Base-by-base conservation (phyloP, 2,888 invertebrate genomes). In the Lasioglossum vierecki region DNA sequence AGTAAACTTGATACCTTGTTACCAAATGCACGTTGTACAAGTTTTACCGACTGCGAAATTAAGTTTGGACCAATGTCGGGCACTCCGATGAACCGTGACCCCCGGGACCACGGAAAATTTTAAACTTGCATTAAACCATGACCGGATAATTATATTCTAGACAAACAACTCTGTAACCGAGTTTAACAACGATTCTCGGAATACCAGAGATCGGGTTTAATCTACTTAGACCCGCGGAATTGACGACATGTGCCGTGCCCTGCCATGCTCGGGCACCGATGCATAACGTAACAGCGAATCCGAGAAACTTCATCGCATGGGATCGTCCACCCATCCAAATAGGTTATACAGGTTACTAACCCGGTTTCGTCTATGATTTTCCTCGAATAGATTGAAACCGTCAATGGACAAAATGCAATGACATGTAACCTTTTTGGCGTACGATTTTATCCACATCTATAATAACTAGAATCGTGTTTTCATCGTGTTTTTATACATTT, bases 181-280 rank as follows among this genome's bases (percentile, higher is more conserved):
- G 80, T 87, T 86, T 75, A 79, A 84, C 81, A 76, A 81, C 82
- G 71, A 86, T 87, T 83, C 79, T 49, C 79, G 22, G 76, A 85
- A 86, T 82, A 57, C 79, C 46, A 18, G 66, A 44, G 80, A 79
- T 83, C 80, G 44, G 71, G 49, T 86, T 77, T 86, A 86, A 87
- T 83, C 86, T 44, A 83, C 74, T 86, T 81, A 72, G 41, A 79
- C 57, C 74, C 30, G 63, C 39, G 79, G 81, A 81, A 86, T 83
- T 80, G 70, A 22, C 70, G 70, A 79, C 80, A 68, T 87, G 76
- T 79, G 80, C 70, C 39, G 30, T 63, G 18, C 3, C 30, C 15
- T 79, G 80, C 57, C 44, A 5, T 63, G 8, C 18, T 30, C 18
- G 63, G 11, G 39, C 22, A 30, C 9, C 78, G 46, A 35, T 63